These are phyloP conservation scores for Notothenia coriiceps DNA, from an alignment of 2,113 vertebrate genomes.

Conservation along the genomic window DNA sequence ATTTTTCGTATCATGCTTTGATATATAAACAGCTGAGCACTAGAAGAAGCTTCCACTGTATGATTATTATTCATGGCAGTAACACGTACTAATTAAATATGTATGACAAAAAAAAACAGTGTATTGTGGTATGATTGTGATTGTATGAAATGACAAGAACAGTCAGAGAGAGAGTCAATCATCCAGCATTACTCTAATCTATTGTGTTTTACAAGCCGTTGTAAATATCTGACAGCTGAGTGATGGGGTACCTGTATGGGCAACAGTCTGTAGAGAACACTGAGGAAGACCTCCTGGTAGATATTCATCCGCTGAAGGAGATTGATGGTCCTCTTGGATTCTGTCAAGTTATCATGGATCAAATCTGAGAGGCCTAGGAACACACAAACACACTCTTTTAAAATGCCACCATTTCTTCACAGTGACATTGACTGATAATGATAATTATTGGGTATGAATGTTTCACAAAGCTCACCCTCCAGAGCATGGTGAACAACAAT, in stretches of 20 bases:
- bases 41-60: background rate
- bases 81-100: background rate
- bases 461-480: conserved; percentile 16
- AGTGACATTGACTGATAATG: conserved; percentile 10
- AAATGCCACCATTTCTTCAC: conserved; percentile 35
- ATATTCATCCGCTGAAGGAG: conserved; percentile 98
- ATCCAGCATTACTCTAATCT: conserved; percentile 19
- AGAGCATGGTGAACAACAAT: conserved; percentile 14
- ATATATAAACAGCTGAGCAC: too few relatives aligned
- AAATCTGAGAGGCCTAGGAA: conserved; percentile 90
- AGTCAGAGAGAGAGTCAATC: conserved; percentile 1
- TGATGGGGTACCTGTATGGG: conserved; percentile 89
- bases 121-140: background rate
- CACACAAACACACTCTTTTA: conserved; percentile 26
- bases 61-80: background rate
- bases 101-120: background rate
- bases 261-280: conserved; percentile 91
- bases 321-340: conserved; percentile 97
- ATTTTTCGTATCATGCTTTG: too few relatives aligned
- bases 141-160: background rate
- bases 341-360: conserved; percentile 97
- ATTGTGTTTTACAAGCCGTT: conserved; percentile 14
- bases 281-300: conserved; percentile 97
- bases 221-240: conserved; percentile 21
- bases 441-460: conserved; percentile 11